Base-by-base conservation (phyloP, 2,888 invertebrate species). In the Panopea generosa region DNA sequence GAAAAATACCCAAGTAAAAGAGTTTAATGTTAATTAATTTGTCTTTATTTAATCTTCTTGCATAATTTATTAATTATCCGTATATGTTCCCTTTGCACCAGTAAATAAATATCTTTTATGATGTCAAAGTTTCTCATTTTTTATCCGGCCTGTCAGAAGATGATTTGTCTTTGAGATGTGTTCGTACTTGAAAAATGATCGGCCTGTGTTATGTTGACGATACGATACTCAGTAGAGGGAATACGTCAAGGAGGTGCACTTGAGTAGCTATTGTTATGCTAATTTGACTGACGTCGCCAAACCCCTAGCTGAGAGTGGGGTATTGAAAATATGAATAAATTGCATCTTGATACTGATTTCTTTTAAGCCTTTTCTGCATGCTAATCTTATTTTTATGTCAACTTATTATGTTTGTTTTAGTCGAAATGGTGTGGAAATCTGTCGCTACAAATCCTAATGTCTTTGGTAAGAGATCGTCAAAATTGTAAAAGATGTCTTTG, bases 321-420 rank as follows among this genome's bases (percentile, higher is more conserved):
- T 50, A 69, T 76, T 80, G 80, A 59, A 59, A 80, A 80, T 69
- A 60, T 57, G 80, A 69, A 73, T 76, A 76, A 69, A 73, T 72
- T 76, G 61, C 66, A 65, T 65, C 76, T 57, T 14, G 40, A 43
- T 33, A 29, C 47, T 66, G 76, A 73, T 65, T 60, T 57, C 33
- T 38, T 56, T 69, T 80, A 80, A 76, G 76, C 72, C 66, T 20
- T 40, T 61, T 72, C 63, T 76, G 80, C 80, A 80, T 80, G 63
- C 76, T 77, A 81, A 81, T 81, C 60, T 57, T 38, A 67, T 53
- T 74, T 81, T 81, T 74, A 77, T 81, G 77, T 74, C 77, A 74
- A 50, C 59, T 61, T 16, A 74, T 45, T 62, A 71, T 81, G 72
- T 70, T 66, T 70, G 69, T 56, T 66, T 68, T 56, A n/a, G 68